Evolutionary conservation across 92 coral and sea anemone species (phyloP), one percentile per base, ranked within the genome.

Genomic region (Ricordea florida): DNA sequence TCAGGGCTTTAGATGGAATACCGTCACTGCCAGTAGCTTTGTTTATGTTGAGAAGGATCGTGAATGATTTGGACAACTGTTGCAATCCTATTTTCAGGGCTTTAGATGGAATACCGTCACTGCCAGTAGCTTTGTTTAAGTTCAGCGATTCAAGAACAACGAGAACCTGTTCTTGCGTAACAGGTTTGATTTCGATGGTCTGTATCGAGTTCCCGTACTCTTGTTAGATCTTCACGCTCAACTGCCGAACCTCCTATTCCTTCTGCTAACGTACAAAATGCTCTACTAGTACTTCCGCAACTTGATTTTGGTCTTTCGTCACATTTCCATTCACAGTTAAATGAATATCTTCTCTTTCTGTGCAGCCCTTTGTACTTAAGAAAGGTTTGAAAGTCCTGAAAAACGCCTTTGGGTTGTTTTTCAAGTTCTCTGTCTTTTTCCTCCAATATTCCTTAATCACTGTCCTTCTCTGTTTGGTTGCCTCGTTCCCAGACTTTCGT

Each of bases 301-400:
- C 70, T 57, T 27, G 26, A 22, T 31, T 11, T 33, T 78, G 77
- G 44, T 78, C 55, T 27, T 52, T 66, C 3, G 66, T 34, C 5
- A 66, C 4, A 25, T 11, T 33, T 17, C 77, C 76, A 30, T 33
- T 42, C 17, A 29, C 57, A 4, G 37, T 78, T 11, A 65, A 22
- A 6, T 56, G 49, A 21, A 66, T 67, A n/a, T 66, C 67, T 4
- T 11, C 38, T 6, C 22, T 15, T 36, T 27, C 50, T 2, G 27
- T 49, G 33, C 36, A 30, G 29, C 29, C 51, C 1, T 67, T 66
- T 10, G 67, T 35, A 37, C 80, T 42, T n/a, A 80, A 20, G 56
- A 60, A 80, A 13, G 86, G 80, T 26, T 23, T 81, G 47, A 81
- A 71, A 15, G 87, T 71, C 27, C 52, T 81, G 43, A 63, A 29